Conservation (phyloP, 2,888 invertebrate genomes). For the Andricus quercusramuli region DNA sequence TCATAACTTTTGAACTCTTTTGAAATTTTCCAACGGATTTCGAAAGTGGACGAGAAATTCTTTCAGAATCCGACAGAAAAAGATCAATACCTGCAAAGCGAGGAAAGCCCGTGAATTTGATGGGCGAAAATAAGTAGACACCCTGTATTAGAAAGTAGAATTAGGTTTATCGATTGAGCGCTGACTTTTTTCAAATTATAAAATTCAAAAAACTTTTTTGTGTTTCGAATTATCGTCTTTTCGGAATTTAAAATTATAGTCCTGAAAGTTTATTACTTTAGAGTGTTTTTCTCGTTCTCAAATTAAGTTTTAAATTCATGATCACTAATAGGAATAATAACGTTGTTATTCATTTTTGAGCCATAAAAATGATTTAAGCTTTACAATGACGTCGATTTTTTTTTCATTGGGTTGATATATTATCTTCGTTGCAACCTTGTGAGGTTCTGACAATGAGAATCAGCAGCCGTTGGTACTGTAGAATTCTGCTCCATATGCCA, state of each 20-base stretch:
- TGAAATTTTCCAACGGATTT: too few relatives aligned
- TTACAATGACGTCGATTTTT: neutral
- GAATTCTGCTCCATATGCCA: conserved; percentile 13
- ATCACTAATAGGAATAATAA: neutral
- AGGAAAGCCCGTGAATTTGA: too few relatives aligned
- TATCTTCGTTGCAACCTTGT: neutral
- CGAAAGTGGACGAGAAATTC: too few relatives aligned
- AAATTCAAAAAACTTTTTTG: neutral
- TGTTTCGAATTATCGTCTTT: neutral
- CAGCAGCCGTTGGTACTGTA: conserved; percentile 22
- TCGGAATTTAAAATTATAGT: neutral
- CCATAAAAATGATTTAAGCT: neutral
- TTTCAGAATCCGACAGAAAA: too few relatives aligned
- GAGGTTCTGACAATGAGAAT: neutral
- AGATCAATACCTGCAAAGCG: too few relatives aligned
- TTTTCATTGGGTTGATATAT: neutral
- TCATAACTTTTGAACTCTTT: too few relatives aligned
- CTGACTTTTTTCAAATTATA: neutral
- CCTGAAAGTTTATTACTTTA: neutral
- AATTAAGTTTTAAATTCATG: neutral
- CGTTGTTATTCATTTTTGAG: neutral
- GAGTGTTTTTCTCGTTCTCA: neutral
- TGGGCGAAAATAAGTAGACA: too few relatives aligned
- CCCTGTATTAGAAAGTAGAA: neutral
- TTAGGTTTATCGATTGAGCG: neutral